Conservation (phyloP, 2,113 vertebrate species). For the Podarcis raffonei region DNA sequence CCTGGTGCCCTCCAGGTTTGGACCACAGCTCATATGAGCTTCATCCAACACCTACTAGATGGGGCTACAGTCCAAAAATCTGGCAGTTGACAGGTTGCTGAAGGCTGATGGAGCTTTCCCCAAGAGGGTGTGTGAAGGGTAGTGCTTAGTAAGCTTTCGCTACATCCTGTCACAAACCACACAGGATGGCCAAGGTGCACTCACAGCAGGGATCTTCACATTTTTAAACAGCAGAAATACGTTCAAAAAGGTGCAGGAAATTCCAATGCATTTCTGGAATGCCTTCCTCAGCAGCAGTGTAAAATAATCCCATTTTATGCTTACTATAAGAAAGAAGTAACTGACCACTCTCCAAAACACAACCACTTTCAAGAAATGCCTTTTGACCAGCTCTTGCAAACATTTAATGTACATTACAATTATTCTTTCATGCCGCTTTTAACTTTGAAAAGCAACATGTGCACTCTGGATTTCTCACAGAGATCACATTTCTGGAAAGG, state of each 20-base stretch:
- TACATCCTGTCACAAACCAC: neutral
- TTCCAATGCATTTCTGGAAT: neutral
- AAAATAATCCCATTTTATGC: neutral
- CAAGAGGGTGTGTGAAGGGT: neutral
- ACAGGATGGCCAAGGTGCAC: neutral
- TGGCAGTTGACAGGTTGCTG: no score
- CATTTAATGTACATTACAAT: neutral
- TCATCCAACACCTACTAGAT: no score
- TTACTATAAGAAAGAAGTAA: neutral
- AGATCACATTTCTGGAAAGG: neutral
- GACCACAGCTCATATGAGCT: no score
- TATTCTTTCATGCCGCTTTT: accelerated
- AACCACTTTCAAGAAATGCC: neutral
- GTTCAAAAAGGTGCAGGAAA: neutral
- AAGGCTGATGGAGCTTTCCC: no score
- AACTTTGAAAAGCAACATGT: neutral
- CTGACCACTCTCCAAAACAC: neutral
- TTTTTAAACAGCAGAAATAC: neutral
- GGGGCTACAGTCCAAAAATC: no score
- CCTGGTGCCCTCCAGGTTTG: no score
- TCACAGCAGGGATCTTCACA: neutral
- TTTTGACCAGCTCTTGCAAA: slow-evolving; percentile 3
- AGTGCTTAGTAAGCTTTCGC: neutral
- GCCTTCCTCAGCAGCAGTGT: neutral
- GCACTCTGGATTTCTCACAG: neutral